phyloP scores from a whole-genome alignment of 2,888 invertebrate species.

The Synergus japonicus region DNA sequence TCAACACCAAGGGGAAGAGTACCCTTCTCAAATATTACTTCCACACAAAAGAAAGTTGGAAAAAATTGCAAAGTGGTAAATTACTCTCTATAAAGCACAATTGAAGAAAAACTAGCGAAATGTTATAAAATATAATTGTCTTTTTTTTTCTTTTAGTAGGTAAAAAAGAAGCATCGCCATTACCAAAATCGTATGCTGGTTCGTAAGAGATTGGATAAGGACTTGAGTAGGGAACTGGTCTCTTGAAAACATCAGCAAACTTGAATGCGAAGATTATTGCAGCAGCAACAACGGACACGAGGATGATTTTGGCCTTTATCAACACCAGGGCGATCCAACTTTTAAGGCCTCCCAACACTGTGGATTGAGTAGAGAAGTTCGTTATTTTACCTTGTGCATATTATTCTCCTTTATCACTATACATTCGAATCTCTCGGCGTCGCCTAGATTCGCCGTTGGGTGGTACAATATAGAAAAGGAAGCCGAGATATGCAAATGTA shows the following conservation, averaged over 20 bases:
- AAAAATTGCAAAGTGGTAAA: slow-evolving; percentile 13
- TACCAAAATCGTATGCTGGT: slow-evolving; percentile 56
- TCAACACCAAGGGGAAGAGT: slow-evolving; percentile 22
- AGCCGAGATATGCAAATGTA: slow-evolving; percentile 61
- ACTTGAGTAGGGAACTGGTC: slow-evolving; percentile 10
- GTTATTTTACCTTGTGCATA: slow-evolving; percentile 18
- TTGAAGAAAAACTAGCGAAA: slow-evolving; percentile 13
- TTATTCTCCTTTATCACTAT: slow-evolving; percentile 39
- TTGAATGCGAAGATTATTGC: slow-evolving; percentile 63
- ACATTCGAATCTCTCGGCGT: slow-evolving; percentile 45
- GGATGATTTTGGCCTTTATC: slow-evolving; percentile 66
- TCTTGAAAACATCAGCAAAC: slow-evolving; percentile 45
- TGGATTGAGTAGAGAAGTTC: slow-evolving; percentile 45
- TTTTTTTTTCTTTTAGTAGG: not conserved
- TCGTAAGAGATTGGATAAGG: slow-evolving; percentile 53
- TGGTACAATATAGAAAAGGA: slow-evolving; percentile 54
- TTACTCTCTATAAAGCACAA: slow-evolving; percentile 9
- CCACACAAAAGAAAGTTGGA: not conserved
- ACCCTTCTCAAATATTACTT: not conserved
- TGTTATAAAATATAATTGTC: not conserved
- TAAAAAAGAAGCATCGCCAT: not conserved
- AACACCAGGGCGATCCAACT: slow-evolving; percentile 60
- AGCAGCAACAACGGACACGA: slow-evolving; percentile 61
- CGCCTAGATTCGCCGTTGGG: slow-evolving; percentile 24
- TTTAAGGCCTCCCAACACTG: slow-evolving; percentile 67